Percentiles rank a stretch among this genome's conserved stretches.
Conservation (phyloP, 1,140 invertebrate species). For the Rhizoglyphus robini region DNA sequence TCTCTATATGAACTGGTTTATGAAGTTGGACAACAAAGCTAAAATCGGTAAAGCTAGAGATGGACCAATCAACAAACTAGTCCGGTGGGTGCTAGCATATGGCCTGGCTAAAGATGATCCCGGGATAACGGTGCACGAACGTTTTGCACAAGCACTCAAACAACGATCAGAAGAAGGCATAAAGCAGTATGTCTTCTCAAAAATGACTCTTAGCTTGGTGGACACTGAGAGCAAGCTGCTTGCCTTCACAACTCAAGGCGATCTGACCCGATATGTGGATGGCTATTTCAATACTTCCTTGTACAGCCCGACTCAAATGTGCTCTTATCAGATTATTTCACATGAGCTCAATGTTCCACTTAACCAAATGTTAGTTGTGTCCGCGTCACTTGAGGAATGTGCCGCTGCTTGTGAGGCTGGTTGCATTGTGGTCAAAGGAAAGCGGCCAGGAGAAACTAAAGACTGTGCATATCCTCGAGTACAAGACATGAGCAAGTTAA, state of each 20-base stretch:
- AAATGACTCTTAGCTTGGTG: background rate
- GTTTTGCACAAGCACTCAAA: background rate
- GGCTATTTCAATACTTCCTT: background rate
- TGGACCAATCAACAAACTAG: background rate
- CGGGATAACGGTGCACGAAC: background rate
- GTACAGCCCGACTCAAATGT: background rate
- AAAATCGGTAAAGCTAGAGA: background rate
- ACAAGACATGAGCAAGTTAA: background rate
- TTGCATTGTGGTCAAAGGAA: background rate
- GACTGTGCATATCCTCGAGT: background rate
- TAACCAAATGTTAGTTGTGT: background rate
- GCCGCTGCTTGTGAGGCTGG: background rate
- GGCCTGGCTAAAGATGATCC: background rate
- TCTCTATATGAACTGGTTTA: background rate
- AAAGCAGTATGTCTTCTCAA: background rate
- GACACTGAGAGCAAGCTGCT: background rate
- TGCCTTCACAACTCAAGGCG: background rate
- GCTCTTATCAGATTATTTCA: no score
- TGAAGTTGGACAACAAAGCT: background rate
- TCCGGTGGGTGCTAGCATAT: background rate
- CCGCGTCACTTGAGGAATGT: background rate
- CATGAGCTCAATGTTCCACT: background rate
- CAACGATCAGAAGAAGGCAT: background rate
- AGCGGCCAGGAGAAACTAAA: background rate
- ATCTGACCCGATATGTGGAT: background rate